Percentiles rank a stretch among this genome's conserved stretches.
Evolutionary conservation across 2,797 vertebrate species (phyloP).

Genomic region (Poeciliopsis infans): DNA sequence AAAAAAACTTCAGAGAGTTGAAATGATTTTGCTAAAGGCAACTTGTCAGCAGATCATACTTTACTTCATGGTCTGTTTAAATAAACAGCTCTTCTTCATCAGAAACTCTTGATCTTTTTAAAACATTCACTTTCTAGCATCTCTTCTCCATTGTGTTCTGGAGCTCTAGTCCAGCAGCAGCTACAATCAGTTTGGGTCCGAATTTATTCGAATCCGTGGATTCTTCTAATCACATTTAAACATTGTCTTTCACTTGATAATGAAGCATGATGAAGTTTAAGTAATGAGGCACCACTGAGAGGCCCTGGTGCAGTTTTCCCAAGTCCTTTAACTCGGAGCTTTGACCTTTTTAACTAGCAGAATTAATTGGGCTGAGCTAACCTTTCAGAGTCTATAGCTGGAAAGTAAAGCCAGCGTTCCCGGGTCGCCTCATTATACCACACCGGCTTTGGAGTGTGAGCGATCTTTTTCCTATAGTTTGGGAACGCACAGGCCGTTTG

Average conservation of each 20-base stretch:
- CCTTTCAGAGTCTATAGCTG: slow-evolving; percentile 76
- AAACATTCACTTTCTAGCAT: neutral
- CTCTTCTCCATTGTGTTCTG: slow-evolving; percentile 14
- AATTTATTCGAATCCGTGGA: slow-evolving; percentile 16
- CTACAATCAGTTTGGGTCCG: slow-evolving; percentile 21
- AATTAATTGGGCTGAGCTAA: slow-evolving; percentile 83
- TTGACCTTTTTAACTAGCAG: slow-evolving; percentile 84
- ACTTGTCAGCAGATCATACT: neutral
- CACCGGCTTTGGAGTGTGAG: slow-evolving; percentile 62
- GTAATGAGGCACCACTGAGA: slow-evolving; percentile 74
- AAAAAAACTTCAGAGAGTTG: neutral
- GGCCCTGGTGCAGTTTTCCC: slow-evolving; percentile 66
- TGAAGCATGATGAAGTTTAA: slow-evolving; percentile 76
- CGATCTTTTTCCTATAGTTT: slow-evolving; percentile 51
- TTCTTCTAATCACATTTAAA: slow-evolving; percentile 71
- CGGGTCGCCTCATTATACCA: slow-evolving; percentile 80
- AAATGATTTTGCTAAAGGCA: neutral
- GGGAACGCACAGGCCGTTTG: slow-evolving; percentile 53
- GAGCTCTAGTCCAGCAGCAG: slow-evolving; percentile 6
- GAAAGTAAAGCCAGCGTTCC: slow-evolving; percentile 71
- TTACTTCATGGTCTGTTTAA: neutral
- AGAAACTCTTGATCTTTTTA: neutral
- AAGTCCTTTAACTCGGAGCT: slow-evolving; percentile 73
- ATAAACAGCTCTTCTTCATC: neutral
- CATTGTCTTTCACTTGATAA: slow-evolving; percentile 72